A percentile compares a stretch with the other conserved stretches of the same genome.
phyloP scores from a whole-genome alignment of 2,113 vertebrate species.

The Sinocyclocheilus rhinocerous region DNA sequence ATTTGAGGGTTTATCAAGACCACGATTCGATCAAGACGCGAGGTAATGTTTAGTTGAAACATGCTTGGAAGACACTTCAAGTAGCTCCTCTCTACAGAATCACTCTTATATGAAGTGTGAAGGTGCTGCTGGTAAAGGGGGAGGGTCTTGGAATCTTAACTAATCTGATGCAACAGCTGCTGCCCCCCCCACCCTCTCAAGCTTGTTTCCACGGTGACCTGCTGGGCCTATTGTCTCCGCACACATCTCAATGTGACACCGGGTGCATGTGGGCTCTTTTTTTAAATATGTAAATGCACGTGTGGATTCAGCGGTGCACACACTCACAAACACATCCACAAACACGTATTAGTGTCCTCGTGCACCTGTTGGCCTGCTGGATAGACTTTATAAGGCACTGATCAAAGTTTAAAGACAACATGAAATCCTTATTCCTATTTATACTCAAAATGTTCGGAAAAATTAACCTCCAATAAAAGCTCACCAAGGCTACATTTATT shows the following conservation, averaged over 20 bases:
- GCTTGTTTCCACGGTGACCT: constrained; percentile 80
- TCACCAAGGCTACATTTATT: neutral
- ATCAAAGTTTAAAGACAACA: neutral
- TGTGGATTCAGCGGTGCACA: constrained; percentile 51
- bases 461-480: neutral
- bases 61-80: neutral
- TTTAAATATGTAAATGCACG: constrained; percentile 72
- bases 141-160: constrained; percentile 82
- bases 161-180: constrained; percentile 85
- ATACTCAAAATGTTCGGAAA: neutral
- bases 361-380: constrained; percentile 14
- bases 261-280: constrained; percentile 75
- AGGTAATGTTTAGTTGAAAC: neutral
- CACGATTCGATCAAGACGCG: too few species aligned
- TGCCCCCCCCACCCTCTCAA: constrained; percentile 76
- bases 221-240: constrained; percentile 77
- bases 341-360: too few species aligned
- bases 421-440: neutral
- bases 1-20: too few species aligned
- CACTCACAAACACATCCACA: neutral
- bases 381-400: neutral
- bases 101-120: constrained; percentile 7
- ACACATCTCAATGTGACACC: constrained; percentile 72
- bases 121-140: constrained; percentile 66
- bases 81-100: neutral